Conservation (phyloP, 2,797 vertebrate genomes). For the Leptatherina wallacei region DNA sequence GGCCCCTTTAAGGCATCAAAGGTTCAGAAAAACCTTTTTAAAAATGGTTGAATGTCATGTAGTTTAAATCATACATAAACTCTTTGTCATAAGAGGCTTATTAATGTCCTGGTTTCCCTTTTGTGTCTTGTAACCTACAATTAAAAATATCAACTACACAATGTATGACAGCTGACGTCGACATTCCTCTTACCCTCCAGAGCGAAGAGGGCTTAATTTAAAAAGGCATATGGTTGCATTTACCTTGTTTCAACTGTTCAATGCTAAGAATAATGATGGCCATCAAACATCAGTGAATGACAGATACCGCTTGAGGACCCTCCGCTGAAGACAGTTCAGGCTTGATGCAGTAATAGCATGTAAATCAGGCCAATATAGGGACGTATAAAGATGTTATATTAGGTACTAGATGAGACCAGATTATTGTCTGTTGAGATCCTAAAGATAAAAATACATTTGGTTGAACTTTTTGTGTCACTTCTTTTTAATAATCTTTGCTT, state of each 20-base stretch:
- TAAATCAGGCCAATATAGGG: constrained; percentile 38
- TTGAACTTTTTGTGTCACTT: not conserved
- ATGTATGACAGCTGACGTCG: not conserved
- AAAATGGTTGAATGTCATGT: not conserved
- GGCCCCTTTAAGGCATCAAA: not conserved
- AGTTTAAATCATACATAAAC: not conserved
- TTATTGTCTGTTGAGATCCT: not conserved
- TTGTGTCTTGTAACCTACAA: not conserved
- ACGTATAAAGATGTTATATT: constrained; percentile 10
- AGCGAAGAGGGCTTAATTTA: not conserved
- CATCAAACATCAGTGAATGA: constrained; percentile 39
- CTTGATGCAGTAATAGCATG: constrained; percentile 36
- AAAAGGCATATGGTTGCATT: constrained; percentile 54
- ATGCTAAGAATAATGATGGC: constrained; percentile 41
- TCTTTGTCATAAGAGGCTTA: not conserved
- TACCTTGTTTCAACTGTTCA: constrained; percentile 55
- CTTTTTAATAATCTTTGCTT: not conserved
- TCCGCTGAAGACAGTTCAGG: constrained; percentile 22
- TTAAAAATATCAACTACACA: not conserved
- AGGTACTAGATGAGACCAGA: constrained; percentile 12
- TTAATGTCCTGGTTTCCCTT: not conserved
- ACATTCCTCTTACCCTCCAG: not conserved
- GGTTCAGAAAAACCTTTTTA: not conserved
- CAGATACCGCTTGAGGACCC: constrained; percentile 19
- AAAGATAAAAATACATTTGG: not conserved